Base-by-base conservation (phyloP, 2,113 vertebrate genomes). In the Apus apus region DNA sequence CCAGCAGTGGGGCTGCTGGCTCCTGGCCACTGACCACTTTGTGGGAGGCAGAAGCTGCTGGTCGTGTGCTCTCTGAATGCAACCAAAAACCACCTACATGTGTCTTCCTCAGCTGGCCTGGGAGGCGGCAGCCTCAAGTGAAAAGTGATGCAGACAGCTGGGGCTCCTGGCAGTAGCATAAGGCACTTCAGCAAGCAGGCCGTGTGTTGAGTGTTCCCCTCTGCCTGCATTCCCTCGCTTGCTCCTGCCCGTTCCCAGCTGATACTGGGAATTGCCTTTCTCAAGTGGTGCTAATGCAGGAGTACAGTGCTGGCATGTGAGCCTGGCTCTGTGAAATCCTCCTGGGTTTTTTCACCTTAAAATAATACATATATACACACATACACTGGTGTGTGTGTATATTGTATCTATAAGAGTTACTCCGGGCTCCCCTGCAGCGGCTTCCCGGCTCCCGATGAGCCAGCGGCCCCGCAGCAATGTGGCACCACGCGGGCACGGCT, bases 11-110 rank as follows among this genome's bases (percentile, higher is more conserved):
- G 73, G 54, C 13, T 32, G 23, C 11, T 34, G 46, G 22, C 51
- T 32, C 36, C 25, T 1, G 0, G 30, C 17, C 5, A 0, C 74
- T 3, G 43, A 67, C 57, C 36, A 1, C 64, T 43, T 46, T 8
- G 32, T 40, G 58, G 36, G 82, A 61, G 60, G 60, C 67, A 76
- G 46, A 51, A 27, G 51, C 46, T 62, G 16, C 1, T 4, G 65
- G 51, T 61, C 21, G 40, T 50, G 9, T 0, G 8, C 51, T 84
- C n/a, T 56, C 66, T 2, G 5, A 22, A 7, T 19, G 26, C 2
- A 38, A 27, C 3, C 77, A 43, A 65, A 16, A 85, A 0, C 53
- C 57, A 19, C 7, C 54, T 7, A 0, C 30, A 19, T 8, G 2
- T 32, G 8, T 34, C 62, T 32, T 83, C 45, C 50, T 15, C 51